Evolutionary conservation across 2,113 vertebrate genomes (phyloP).

Genomic region (Seriola rivoliana): DNA sequence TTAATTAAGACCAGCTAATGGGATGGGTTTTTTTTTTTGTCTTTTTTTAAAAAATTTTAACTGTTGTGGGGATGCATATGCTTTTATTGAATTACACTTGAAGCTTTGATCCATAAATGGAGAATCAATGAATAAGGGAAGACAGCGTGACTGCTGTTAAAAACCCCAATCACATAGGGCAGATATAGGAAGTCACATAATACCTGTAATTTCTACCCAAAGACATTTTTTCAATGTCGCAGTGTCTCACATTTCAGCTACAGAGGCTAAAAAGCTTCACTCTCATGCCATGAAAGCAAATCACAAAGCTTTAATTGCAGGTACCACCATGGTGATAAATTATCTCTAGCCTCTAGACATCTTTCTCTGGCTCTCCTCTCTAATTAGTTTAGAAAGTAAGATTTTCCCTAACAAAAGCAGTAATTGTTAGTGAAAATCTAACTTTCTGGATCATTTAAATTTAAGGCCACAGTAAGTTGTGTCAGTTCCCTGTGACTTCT

Average conservation of each 20-base stretch:
- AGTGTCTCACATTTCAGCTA: neutral
- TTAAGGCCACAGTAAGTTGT: neutral
- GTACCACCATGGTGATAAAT: neutral
- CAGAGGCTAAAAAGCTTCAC: neutral
- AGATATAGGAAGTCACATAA: neutral
- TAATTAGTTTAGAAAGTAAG: neutral
- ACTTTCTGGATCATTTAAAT: neutral
- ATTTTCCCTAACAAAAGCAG: no score
- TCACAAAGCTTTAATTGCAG: neutral
- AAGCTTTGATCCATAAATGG: neutral
- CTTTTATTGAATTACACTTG: slow-evolving; percentile 35
- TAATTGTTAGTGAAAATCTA: neutral
- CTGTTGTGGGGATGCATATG: neutral
- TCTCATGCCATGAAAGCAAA: neutral
- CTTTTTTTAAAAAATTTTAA: neutral
- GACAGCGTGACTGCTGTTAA: neutral
- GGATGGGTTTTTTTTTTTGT: slow-evolving; percentile 16
- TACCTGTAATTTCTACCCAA: neutral
- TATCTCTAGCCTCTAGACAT: neutral
- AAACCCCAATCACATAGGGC: slow-evolving; percentile 26
- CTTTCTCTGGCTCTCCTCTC: neutral
- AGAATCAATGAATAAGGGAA: slow-evolving; percentile 48
- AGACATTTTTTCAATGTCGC: neutral
- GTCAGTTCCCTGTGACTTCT: neutral
- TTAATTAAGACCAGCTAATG: slow-evolving; percentile 53